These are phyloP conservation scores for Melanotaenia pygmaea DNA, from an alignment of 2,797 vertebrate species.

Conservation along the genomic window DNA sequence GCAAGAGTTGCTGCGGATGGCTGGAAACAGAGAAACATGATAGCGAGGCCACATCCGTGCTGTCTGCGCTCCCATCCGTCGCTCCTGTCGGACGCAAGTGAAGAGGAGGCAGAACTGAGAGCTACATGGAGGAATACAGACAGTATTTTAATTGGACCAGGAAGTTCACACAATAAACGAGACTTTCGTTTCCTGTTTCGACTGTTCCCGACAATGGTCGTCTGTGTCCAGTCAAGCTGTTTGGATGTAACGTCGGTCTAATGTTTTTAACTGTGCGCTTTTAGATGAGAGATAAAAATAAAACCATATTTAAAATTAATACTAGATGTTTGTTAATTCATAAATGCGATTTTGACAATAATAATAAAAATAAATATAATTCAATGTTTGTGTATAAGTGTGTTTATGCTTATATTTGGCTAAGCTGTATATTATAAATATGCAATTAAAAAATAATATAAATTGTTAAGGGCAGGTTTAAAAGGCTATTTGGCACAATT, in stretches of 20 bases:
- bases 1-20: slow-evolving; percentile 53
- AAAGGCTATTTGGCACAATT: not conserved
- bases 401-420: not conserved
- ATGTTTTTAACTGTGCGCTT: no score
- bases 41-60: slow-evolving; percentile 52
- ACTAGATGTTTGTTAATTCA: no score
- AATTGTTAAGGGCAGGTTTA: not conserved
- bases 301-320: no score
- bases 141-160: slow-evolving; percentile 67
- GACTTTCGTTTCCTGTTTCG: slow-evolving; percentile 64
- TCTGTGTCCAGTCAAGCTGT: slow-evolving; percentile 18
- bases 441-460: not conserved
- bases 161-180: slow-evolving; percentile 71
- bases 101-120: slow-evolving; percentile 31
- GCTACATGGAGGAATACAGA: slow-evolving; percentile 41
- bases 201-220: slow-evolving; percentile 59
- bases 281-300: no score
- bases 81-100: slow-evolving; percentile 51
- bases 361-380: no score
- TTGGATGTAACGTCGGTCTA: not conserved
- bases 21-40: slow-evolving; percentile 52
- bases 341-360: no score
- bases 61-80: slow-evolving; percentile 59
- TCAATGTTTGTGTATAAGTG: not conserved
- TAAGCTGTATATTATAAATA: not conserved